These are phyloP conservation scores for Chymomyza amoena DNA, from an alignment of 2,888 invertebrate species.

Conservation along the genomic window DNA sequence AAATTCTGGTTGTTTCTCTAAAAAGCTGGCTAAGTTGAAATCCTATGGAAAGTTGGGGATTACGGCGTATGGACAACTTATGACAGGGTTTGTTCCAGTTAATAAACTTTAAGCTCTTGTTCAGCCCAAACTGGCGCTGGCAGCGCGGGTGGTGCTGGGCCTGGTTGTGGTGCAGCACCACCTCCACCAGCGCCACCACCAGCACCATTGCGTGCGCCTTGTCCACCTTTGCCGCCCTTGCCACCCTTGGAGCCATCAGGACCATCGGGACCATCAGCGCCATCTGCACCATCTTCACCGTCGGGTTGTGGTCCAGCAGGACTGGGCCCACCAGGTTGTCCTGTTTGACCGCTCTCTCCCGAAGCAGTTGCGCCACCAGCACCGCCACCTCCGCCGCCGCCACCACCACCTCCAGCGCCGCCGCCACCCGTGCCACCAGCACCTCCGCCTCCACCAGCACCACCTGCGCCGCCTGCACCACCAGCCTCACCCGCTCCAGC, in stretches of 20 bases:
- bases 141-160: constrained; percentile 19
- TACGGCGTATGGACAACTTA: constrained; percentile 26
- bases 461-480: constrained; percentile 50
- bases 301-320: constrained; percentile 59
- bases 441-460: constrained; percentile 57
- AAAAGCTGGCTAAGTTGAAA: not conserved
- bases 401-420: constrained; percentile 55
- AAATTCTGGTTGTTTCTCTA: not conserved
- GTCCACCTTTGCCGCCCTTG: constrained; percentile 71
- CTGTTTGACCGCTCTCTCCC: constrained; percentile 50
- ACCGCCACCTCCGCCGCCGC: constrained; percentile 61
- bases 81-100: constrained; percentile 43
- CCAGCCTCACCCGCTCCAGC: constrained; percentile 24
- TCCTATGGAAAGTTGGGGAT: not conserved
- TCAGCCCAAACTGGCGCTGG: constrained; percentile 63
- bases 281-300: constrained; percentile 65
- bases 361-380: constrained; percentile 59
- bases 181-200: constrained; percentile 67
- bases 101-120: not conserved
- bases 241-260: constrained; percentile 68
- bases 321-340: constrained; percentile 57
- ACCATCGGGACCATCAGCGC: constrained; percentile 65
- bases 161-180: constrained; percentile 51
- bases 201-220: constrained; percentile 65
- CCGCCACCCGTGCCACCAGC: constrained; percentile 61